Base-by-base conservation (phyloP, 2,888 invertebrate species). In the Stenurella melanura region DNA sequence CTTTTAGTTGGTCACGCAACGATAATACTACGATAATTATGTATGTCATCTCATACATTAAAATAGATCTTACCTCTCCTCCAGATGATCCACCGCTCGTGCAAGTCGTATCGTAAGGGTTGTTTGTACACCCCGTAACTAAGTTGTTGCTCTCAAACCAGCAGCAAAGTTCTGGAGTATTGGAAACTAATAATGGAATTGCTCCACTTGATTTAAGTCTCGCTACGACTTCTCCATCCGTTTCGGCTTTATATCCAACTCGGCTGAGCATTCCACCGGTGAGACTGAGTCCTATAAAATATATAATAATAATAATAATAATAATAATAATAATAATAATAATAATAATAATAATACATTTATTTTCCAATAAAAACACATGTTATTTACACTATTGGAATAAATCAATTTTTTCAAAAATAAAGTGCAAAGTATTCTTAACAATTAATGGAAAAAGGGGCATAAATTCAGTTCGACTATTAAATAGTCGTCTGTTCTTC, bases 61-160 rank as follows among this genome's bases (percentile, higher is more conserved):
- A 42, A 42, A 12, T 42, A 42, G 12, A 12, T 42, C 66, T 73
- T 85, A 91, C 92, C 86, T 92, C 92, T 72, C 91, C 92, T 80
- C 93, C 93, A 64, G 93, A 93, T 57, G 93, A 93, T 60, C 94
- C 94, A 9, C 93, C 93, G 11, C 91, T 89, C 0, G 88, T 93
- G 42, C 91, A 88, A 5, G 91, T 90, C 0, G 89, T 88, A 83
- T 94, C 91, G 85, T 94, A 94, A 0, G 94, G 93, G 88, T 94
- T 94, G 70, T 87, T 89, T 0, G 94, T 92, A 38, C 89, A 87
- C 0, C 94, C 94, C 78, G 91, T 92, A 5, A 94, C 85, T 1
- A 90, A 89, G 88, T 94, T 94, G 34, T 89, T 87, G 1, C 91
- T 90, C 84, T 93, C 93, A 88, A 91, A 91, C 90, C 92, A 92